These are phyloP conservation scores for Macrobrachium rosenbergii DNA, from an alignment of 1,140 invertebrate genomes.

Conservation along the genomic window DNA sequence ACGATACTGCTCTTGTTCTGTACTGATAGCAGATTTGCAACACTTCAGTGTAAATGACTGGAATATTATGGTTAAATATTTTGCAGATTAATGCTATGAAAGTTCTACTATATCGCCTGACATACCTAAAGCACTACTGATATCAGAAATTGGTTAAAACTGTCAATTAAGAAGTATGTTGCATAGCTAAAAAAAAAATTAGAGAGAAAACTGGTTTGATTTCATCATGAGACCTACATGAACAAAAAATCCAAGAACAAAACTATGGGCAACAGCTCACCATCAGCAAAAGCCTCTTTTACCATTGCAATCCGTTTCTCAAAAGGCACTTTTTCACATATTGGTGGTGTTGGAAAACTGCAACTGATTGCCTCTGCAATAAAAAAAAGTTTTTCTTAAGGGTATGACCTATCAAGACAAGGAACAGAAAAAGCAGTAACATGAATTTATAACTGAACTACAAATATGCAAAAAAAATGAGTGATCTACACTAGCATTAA, in stretches of 20 bases:
- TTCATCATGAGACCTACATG: background rate
- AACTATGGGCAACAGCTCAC: background rate
- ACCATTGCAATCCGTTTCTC: background rate
- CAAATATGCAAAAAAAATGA: too few relatives aligned
- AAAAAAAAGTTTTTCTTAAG: constrained; percentile 1
- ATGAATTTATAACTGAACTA: too few relatives aligned
- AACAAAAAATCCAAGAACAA: background rate
- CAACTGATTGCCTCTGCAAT: constrained; percentile 29
- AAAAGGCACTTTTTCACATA: constrained; percentile 25
- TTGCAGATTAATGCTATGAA: too few relatives aligned
- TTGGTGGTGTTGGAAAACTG: constrained; percentile 45
- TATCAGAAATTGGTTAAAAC: too few relatives aligned
- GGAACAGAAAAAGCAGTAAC: too few relatives aligned
- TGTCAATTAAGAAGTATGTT: too few relatives aligned
- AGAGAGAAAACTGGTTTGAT: too few relatives aligned
- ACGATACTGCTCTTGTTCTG: constrained; percentile 67
- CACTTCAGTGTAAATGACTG: background rate
- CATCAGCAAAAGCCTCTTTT: background rate
- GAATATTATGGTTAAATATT: background rate
- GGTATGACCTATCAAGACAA: background rate
- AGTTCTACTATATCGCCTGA: too few relatives aligned
- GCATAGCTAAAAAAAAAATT: too few relatives aligned
- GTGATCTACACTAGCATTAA: too few relatives aligned
- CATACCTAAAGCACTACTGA: too few relatives aligned
- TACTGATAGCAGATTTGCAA: background rate